Evolutionary conservation across 2,113 vertebrate genomes (phyloP), one percentile per base, ranked within the genome.

Genomic region (Malurus cyaneus): DNA sequence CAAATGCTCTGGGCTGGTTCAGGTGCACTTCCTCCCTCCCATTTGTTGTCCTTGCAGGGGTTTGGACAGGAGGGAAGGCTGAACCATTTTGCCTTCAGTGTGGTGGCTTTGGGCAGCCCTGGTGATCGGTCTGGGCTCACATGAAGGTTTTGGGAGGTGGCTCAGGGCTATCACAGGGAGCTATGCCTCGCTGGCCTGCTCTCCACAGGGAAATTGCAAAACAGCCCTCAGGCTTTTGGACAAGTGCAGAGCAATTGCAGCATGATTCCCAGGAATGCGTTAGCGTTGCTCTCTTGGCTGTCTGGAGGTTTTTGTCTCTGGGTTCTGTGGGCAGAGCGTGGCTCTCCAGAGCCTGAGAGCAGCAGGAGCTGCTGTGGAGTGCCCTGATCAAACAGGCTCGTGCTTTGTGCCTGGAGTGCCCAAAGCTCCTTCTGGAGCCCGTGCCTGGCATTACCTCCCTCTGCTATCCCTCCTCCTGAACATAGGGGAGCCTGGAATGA

Each of bases 81-180:
- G 65, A 24, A 2, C 8, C 2, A 0, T 3, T n/a, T 1, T 24
- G 2, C 44, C 6, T 14, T 39, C 5, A 2, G 5, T 11, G 9
- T 47, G 46, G 70, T 47, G 36, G n/a, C 2, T 4, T 1, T 61
- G 70, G 21, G 44, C 56, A 49, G 47, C 70, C 32, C 42, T 13
- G 41, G 1, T 21, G 42, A 2, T 13, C 17, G 5, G 2, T 10
- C 20, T n/a, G 41, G 61, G 41, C 42, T 7, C 6, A 1, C 3
- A 0, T 0, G 46, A 4, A 18, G 87, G 20, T 9, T 47, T 70
- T 21, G 18, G 82, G 39, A 23, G 74, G 74, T 4, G 14, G 23
- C 59, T 53, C 18, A 6, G 67, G 61, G 42, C 29, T 62, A 47
- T 3, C 9, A 0, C 6, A 28, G 34, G 73, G 32, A 12, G 26